A percentile compares a stretch with the other conserved stretches of the same genome.
Conservation (phyloP, 2,888 invertebrate species). For the Drosophila limbata region DNA sequence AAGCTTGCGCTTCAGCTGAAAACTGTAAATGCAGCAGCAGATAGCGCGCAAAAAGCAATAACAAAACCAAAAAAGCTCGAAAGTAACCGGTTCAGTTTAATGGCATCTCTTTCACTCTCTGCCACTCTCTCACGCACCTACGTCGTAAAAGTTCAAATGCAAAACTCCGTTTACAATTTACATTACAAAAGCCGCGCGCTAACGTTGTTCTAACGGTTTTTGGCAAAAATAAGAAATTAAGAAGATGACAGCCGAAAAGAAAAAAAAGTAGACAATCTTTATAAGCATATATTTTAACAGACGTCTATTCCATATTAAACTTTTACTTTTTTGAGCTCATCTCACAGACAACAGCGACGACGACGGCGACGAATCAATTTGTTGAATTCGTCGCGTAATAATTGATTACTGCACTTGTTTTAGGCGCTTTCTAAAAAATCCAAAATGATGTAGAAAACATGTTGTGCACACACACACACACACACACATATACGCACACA, state of each 20-base stretch:
- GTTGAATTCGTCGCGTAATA: constrained; percentile 68
- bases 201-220: constrained; percentile 70
- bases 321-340: constrained; percentile 58
- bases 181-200: constrained; percentile 59
- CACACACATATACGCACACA: constrained; percentile 11
- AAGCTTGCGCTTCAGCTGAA: constrained; percentile 14
- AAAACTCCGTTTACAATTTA: constrained; percentile 43
- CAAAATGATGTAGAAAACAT: constrained; percentile 31
- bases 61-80: constrained; percentile 4
- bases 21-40: constrained; percentile 65
- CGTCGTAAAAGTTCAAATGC: constrained; percentile 23
- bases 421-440: constrained; percentile 70
- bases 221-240: constrained; percentile 12
- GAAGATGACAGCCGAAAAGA: background rate
- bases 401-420: constrained; percentile 77
- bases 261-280: constrained; percentile 1
- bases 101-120: constrained; percentile 2
- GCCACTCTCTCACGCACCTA: constrained; percentile 23
- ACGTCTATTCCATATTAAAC: constrained; percentile 31
- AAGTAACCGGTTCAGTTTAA: constrained; percentile 10
- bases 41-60: constrained; percentile 16
- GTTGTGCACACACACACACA: constrained; percentile 9
- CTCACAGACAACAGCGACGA: constrained; percentile 7
- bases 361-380: constrained; percentile 40
- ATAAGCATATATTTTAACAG: constrained; percentile 4